phyloP scores from a whole-genome alignment of 2,888 invertebrate genomes.

The Kryphioiulus occultus region DNA sequence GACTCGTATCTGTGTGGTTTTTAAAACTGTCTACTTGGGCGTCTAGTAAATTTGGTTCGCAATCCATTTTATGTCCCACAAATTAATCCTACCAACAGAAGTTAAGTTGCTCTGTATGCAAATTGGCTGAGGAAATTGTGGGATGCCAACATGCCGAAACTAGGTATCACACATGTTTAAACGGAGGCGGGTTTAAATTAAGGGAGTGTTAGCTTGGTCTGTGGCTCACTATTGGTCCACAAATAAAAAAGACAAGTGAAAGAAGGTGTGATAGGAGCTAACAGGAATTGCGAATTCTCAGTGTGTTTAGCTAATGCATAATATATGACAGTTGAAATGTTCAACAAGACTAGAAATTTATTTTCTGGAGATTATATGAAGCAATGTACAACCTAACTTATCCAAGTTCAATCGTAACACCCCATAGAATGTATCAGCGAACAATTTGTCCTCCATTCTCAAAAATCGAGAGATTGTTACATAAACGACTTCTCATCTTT shows the following conservation, averaged over 20 bases:
- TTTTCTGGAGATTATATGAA: too few relatives aligned
- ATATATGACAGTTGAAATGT: too few relatives aligned
- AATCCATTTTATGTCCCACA: neutral
- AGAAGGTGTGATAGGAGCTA: slow-evolving; percentile 26
- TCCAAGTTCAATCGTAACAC: too few relatives aligned
- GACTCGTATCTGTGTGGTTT: neutral
- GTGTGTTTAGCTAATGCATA: too few relatives aligned
- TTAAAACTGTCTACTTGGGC: neutral
- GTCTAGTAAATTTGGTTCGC: neutral
- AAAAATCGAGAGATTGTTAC: too few relatives aligned
- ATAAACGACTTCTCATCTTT: too few relatives aligned
- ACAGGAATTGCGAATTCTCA: neutral
- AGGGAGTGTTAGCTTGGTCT: neutral
- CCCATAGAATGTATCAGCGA: too few relatives aligned
- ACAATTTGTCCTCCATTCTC: too few relatives aligned
- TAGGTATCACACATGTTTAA: neutral
- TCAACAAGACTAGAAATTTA: too few relatives aligned
- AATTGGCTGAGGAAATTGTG: neutral
- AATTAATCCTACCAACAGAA: neutral
- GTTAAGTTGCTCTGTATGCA: neutral
- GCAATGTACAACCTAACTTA: too few relatives aligned
- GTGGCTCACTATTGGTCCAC: neutral
- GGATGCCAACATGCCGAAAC: neutral
- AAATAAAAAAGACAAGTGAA: neutral
- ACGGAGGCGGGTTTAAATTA: slow-evolving; percentile 8